Base-by-base conservation (phyloP, 2,113 vertebrate species). In the Agelaius tricolor region DNA sequence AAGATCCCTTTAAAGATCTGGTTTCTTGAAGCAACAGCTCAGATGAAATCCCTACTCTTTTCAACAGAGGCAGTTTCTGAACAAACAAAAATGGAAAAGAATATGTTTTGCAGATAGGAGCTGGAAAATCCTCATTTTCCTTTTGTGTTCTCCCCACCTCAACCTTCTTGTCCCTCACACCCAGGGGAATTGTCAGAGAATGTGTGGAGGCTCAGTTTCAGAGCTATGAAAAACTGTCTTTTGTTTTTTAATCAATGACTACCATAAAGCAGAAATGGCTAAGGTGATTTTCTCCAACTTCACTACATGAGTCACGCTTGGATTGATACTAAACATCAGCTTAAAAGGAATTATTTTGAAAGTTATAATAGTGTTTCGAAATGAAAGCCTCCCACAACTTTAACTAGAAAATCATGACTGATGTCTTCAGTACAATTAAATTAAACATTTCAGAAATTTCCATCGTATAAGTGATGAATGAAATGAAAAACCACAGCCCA, bases 341-440 rank as follows among this genome's bases (percentile, higher is more conserved):
- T 84, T 86, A 92, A 89, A 97, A 96, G 49, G 89, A 96, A 95
- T 96, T 96, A 95, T 97, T 96, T 94, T 95, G 95, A 95, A 97
- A 95, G 94, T 92, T 92, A 93, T 89, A 94, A 94, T 79, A 54
- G 49, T 79, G 66, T 87, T 97, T 93, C 84, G 91, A 97, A 95
- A 93, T 95, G 30, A 95, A 96, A 96, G 41, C 93, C 94, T 96
- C 96, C 96, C 69, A 96, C 96, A 94, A 62, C 49, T 79, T 79
- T 75, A 96, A 94, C 79, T 90, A 84, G 91, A 94, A 97, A 92
- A 94, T 95, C 77, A 91, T 92, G 91, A 95, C 61, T 91, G 93
- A 95, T 91, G 47, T 79, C 80, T 94, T 91, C 18, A 87, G 84
- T 47, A 83, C 69, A 90, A 81, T 91, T 93, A 95, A 93, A 82